These are phyloP conservation scores for Phrixothrix hirtus DNA, from an alignment of 2,888 invertebrate genomes.

Conservation along the genomic window DNA sequence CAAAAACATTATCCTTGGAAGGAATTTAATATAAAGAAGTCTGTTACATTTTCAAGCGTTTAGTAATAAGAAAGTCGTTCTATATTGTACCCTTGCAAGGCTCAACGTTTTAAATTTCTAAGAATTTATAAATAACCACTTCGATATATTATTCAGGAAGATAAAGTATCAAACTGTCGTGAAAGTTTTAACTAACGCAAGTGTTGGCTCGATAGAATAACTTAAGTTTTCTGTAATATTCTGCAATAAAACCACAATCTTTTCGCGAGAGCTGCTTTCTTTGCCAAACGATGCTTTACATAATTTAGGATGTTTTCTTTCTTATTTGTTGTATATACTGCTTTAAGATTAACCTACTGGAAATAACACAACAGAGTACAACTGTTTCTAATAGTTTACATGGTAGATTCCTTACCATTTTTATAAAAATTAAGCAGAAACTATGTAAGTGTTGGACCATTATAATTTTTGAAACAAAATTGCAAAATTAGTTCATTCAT, in stretches of 20 bases:
- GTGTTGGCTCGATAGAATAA: slow-evolving; percentile 17
- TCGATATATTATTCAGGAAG: slow-evolving; percentile 23
- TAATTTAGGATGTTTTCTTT: too few relatives aligned
- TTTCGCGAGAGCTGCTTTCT: too few relatives aligned
- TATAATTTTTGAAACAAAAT: too few relatives aligned
- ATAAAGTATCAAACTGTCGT: slow-evolving; percentile 18
- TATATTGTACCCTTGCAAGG: not conserved
- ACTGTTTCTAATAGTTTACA: too few relatives aligned
- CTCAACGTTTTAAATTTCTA: not conserved
- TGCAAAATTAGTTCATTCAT: too few relatives aligned
- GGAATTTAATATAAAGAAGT: slow-evolving; percentile 2
- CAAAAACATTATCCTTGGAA: slow-evolving; percentile 1
- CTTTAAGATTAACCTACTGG: too few relatives aligned
- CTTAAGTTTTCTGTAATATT: slow-evolving; percentile 8
- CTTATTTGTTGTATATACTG: too few relatives aligned
- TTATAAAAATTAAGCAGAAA: too few relatives aligned
- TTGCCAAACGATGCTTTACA: too few relatives aligned
- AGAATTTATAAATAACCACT: slow-evolving; percentile 7
- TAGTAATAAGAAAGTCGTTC: not conserved
- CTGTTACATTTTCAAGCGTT: not conserved
- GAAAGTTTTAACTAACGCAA: slow-evolving; percentile 11
- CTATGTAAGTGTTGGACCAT: too few relatives aligned
- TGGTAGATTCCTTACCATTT: too few relatives aligned
- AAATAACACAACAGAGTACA: too few relatives aligned
- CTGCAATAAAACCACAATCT: not conserved